Conservation (phyloP, 2,888 invertebrate species). For the Marasmarcha lunaedactyla region DNA sequence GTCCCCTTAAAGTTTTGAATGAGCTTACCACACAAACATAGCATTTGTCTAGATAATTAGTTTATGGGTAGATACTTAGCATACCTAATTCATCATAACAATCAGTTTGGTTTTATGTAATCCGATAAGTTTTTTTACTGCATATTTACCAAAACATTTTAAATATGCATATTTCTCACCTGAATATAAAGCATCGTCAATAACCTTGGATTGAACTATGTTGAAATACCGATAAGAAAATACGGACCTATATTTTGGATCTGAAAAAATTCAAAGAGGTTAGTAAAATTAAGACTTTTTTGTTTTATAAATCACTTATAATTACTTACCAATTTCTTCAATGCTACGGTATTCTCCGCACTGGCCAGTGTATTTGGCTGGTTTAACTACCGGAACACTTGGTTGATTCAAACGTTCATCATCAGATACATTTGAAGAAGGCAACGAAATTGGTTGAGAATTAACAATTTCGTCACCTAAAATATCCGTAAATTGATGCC, state of each 20-base stretch:
- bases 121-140: no score
- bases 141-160: no score
- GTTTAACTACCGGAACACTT: constrained; percentile 17
- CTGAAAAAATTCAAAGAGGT: constrained; percentile 37
- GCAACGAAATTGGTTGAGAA: constrained; percentile 49
- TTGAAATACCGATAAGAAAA: constrained; percentile 78
- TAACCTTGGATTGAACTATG: constrained; percentile 76
- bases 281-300: background rate
- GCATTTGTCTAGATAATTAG: no score
- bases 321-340: constrained; percentile 51
- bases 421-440: constrained; percentile 21
- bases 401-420: constrained; percentile 6
- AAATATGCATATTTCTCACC: constrained; percentile 63
- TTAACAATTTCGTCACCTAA: constrained; percentile 37
- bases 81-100: no score
- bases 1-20: no score
- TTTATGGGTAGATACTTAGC: no score
- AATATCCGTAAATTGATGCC: constrained; percentile 42
- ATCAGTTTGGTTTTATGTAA: no score
- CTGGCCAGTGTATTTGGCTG: constrained; percentile 41
- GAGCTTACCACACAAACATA: no score
- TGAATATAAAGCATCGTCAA: constrained; percentile 75
- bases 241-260: constrained; percentile 60
- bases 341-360: constrained; percentile 41
- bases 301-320: no score